Base-by-base conservation (phyloP, 2,797 vertebrate genomes). In the Ptychadena robeensis region DNA sequence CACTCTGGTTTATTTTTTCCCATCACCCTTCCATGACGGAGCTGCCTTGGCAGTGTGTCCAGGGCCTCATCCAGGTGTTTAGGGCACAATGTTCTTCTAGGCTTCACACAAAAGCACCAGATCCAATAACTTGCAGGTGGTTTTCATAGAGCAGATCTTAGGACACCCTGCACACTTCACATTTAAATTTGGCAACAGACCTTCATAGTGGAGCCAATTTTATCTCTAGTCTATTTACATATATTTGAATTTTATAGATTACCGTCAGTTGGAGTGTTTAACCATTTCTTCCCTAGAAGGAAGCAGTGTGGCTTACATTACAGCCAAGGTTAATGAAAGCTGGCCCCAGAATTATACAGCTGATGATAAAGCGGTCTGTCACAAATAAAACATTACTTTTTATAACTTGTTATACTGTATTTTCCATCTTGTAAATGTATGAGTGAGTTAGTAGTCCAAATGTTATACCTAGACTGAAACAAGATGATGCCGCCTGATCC, bases 181-280 rank as follows among this genome's bases (percentile, higher is more conserved):
- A 38, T 53, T 73, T 35, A 53, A 63, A 73, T 70, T 81, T 74
- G 80, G 80, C 80, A 81, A n/a, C n/a, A n/a, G n/a, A n/a, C n/a
- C n/a, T n/a, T n/a, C n/a, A n/a, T n/a, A n/a, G n/a, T n/a, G n/a
- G n/a, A 81, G 53, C 70, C 71, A 67, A 37, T 44, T 64, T 59
- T 48, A 28, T 9, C 25, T 25, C 30, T 28, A 11, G 18, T 28
- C 9, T 53, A 57, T 81, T 81, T 81, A 67, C 38, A 37, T 81
- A 35, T 18, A 57, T 73, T 74, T 73, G 63, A 61, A 73, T 73
- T 63, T 37, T 59, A 44, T 65, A 9, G 61, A 27, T 31, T 28
- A 65, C 25, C 61, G 10, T 63, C 72, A 35, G 25, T 32, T 22
- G 9, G 32, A 11, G 61, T 31, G 34, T 59, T n/a, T 38, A 73